Evolutionary conservation across 2,888 invertebrate genomes (phyloP).

Genomic region (Nomada goodeniana): DNA sequence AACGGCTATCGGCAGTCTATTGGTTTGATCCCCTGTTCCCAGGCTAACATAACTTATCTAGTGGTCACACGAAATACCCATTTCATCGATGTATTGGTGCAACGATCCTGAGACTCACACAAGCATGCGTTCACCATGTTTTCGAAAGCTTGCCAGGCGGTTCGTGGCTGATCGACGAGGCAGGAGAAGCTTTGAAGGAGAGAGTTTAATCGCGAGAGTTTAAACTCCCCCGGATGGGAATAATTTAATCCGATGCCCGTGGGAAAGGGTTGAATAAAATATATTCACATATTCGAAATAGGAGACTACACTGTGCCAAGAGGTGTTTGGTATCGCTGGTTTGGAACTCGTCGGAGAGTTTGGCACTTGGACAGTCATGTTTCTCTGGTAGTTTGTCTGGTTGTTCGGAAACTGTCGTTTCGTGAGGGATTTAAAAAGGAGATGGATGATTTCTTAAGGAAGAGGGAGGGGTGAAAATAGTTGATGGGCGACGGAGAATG

Average conservation of each 20-base stretch:
- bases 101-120: no score
- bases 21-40: constrained; percentile 82
- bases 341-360: constrained; percentile 7
- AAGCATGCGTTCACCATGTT: neutral
- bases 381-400: constrained; percentile 78
- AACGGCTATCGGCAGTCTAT: constrained; percentile 84
- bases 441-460: constrained; percentile 52
- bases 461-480: constrained; percentile 29
- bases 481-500: constrained; percentile 15
- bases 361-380: constrained; percentile 72
- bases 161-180: neutral
- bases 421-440: constrained; percentile 66
- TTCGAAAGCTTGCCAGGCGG: neutral
- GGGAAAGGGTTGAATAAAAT: constrained; percentile 84
- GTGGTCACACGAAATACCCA: constrained; percentile 78
- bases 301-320: constrained; percentile 77
- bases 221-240: constrained; percentile 68
- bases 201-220: neutral
- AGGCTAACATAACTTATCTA: constrained; percentile 79
- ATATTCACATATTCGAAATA: constrained; percentile 84
- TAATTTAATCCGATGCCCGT: constrained; percentile 81
- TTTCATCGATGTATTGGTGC: no score
- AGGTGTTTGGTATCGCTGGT: constrained; percentile 60
- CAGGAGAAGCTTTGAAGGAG: neutral
- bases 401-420: constrained; percentile 81